Evolutionary conservation across 2,888 invertebrate species (phyloP), one percentile per base, ranked within the genome.

Genomic region (Heteromyza rotundicornis): DNA sequence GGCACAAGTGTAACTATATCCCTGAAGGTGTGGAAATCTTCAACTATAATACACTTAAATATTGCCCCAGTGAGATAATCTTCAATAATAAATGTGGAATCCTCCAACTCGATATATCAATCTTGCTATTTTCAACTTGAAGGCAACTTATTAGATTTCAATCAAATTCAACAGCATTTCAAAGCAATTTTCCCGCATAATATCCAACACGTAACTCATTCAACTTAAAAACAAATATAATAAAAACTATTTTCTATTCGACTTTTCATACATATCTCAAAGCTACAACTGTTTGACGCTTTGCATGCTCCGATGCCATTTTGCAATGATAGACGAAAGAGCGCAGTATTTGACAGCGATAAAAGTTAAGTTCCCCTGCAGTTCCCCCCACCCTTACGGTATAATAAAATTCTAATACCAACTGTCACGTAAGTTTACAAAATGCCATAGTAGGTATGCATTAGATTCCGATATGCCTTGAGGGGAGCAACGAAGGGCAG

Each of bases 261-360:
- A 12, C n/a, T 2, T 40, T 55, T 19, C 20, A n/a, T n/a, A n/a
- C n/a, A 44, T 55, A 22, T 55, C 44, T 40, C 14, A 5, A 22
- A 16, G 24, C 23, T 52, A 2, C 24, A 23, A 7, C 20, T 53
- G 17, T 7, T 53, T 67, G 65, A 68, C 70, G 72, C 68, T 71
- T 79, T 77, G 78, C 78, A 78, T 79, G 78, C 70, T 70, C 68
- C 64, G 64, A 66, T 70, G 70, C 76, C 75, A 76, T 79, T 79
- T 71, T 68, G 69, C n/a, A 60, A 53, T 40, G 40, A 40, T 40
- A n/a, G 66, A n/a, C 68, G 24, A 2, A 65, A 64, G 55, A 60
- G 55, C 57, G 60, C 23, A 60, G 5, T 5, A 32, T 60, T 69
- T 72, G 75, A 74, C 75, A 74, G 74, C 63, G 36, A 51, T 57